Evolutionary conservation across 2,797 vertebrate genomes (phyloP).

Genomic region (Protosalanx chinensis): DNA sequence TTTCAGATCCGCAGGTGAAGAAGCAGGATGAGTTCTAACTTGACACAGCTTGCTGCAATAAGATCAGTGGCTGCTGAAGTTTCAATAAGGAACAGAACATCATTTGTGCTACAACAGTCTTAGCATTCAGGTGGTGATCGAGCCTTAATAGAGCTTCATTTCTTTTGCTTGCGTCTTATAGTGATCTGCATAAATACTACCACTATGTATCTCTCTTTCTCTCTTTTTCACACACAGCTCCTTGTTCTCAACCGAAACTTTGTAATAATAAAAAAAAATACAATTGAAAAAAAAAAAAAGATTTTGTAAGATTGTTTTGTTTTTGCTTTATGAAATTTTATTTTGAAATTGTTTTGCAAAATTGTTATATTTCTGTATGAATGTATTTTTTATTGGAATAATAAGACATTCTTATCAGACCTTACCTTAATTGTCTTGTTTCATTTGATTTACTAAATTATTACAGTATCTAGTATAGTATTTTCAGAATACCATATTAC

Average conservation of each 20-base stretch:
- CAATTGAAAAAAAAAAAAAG: constrained; percentile 51
- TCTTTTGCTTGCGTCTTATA: constrained; percentile 87
- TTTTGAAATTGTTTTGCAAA: constrained; percentile 99
- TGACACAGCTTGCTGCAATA: constrained; percentile 63
- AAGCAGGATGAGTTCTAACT: constrained; percentile 60
- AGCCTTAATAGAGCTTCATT: constrained; percentile 94
- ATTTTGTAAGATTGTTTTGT: constrained; percentile 97
- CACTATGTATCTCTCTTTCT: constrained; percentile 38
- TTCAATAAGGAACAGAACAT: constrained; percentile 64
- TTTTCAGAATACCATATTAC: neutral
- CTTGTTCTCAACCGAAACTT: constrained; percentile 98
- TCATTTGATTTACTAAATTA: constrained; percentile 46
- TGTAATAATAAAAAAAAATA: constrained; percentile 84
- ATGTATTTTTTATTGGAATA: constrained; percentile 99
- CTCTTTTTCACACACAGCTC: constrained; percentile 78
- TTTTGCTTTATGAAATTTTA: constrained; percentile 99
- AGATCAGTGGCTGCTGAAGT: constrained; percentile 53
- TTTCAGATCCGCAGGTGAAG: constrained; percentile 58
- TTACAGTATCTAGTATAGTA: constrained; percentile 28
- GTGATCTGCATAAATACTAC: constrained; percentile 82
- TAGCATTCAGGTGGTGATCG: constrained; percentile 87
- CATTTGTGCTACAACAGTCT: constrained; percentile 53
- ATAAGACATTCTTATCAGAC: constrained; percentile 99
- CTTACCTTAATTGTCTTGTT: constrained; percentile 71
- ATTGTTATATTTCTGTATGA: constrained; percentile 99